Percentiles rank a stretch among this genome's conserved stretches.
These are phyloP conservation scores for Dunckerocampus dactyliophorus DNA, from an alignment of 2,113 vertebrate species.

Conservation along the genomic window DNA sequence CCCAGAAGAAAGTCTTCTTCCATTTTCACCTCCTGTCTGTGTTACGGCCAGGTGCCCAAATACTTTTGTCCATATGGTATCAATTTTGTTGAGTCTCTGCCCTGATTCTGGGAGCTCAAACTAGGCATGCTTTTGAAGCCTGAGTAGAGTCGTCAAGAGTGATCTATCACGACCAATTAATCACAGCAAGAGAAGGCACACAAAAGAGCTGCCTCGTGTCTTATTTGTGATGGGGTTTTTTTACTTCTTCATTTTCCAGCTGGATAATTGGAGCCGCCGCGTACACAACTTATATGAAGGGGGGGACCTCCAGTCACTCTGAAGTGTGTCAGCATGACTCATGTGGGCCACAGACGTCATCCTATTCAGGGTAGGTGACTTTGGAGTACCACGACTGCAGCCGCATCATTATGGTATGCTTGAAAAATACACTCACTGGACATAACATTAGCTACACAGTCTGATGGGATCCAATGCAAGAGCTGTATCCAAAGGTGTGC, in stretches of 20 bases:
- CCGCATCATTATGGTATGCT: neutral
- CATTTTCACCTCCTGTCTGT: too few relatives aligned
- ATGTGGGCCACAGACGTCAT: slow-evolving; percentile 7
- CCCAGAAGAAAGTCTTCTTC: too few relatives aligned
- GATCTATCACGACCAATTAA: neutral
- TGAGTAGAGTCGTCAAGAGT: neutral
- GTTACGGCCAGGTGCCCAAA: too few relatives aligned
- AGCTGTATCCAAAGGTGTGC: neutral
- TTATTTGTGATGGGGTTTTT: neutral
- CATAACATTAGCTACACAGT: neutral
- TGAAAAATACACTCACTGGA: slow-evolving; percentile 2
- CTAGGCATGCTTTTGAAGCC: neutral
- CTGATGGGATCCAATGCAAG: neutral
- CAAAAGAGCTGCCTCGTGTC: slow-evolving; percentile 1
- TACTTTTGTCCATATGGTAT: too few relatives aligned
- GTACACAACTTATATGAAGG: neutral
- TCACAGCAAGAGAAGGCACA: neutral
- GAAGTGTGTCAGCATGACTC: neutral
- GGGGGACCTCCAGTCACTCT: neutral
- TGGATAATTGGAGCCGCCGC: neutral
- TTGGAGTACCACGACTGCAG: neutral
- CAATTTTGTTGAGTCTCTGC: too few relatives aligned
- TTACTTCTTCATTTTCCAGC: slow-evolving; percentile 1
- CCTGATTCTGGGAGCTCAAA: too few relatives aligned
- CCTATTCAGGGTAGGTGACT: slow-evolving; percentile 5